Percentiles rank a stretch among this genome's conserved stretches.
Conservation (phyloP, 2,113 vertebrate species). For the Megatriorchis doriae region DNA sequence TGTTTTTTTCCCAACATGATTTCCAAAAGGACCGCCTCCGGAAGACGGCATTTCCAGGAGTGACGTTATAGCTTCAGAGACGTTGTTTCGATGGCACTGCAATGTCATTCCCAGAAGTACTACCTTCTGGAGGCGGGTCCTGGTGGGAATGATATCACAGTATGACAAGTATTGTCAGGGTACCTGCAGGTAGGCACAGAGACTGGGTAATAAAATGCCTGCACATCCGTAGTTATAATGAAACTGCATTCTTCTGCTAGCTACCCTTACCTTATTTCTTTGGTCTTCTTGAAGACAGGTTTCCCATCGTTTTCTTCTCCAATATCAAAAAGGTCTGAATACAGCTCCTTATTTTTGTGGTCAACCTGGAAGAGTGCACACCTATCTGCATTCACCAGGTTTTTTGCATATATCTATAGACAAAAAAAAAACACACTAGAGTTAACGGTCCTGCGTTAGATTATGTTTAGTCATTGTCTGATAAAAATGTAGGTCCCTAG, state of each 20-base stretch:
- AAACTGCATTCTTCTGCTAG: neutral
- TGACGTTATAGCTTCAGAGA: constrained; percentile 73
- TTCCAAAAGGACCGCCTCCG: constrained; percentile 79
- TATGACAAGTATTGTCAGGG: constrained; percentile 71
- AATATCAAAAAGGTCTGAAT: constrained; percentile 97
- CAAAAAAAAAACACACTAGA: constrained; percentile 23
- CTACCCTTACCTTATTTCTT: constrained; percentile 91
- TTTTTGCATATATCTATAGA: constrained; percentile 99
- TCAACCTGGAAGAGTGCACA: constrained; percentile 99
- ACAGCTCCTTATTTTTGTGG: constrained; percentile 96
- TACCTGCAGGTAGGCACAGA: constrained; percentile 66
- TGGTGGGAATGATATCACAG: constrained; percentile 78
- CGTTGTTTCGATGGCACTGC: constrained; percentile 69
- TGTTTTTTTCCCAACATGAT: constrained; percentile 74
- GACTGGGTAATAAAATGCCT: constrained; percentile 44
- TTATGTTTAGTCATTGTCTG: neutral
- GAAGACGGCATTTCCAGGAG: constrained; percentile 78
- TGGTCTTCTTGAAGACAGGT: constrained; percentile 98
- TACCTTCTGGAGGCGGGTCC: constrained; percentile 79
- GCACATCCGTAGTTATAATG: neutral
- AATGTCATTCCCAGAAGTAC: constrained; percentile 77
- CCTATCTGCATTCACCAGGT: constrained; percentile 98
- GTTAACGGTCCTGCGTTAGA: neutral
- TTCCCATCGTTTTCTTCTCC: constrained; percentile 97
- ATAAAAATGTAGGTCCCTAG: neutral